Evolutionary conservation across 2,797 vertebrate species (phyloP).

Genomic region (Zenarchopterus dispar): DNA sequence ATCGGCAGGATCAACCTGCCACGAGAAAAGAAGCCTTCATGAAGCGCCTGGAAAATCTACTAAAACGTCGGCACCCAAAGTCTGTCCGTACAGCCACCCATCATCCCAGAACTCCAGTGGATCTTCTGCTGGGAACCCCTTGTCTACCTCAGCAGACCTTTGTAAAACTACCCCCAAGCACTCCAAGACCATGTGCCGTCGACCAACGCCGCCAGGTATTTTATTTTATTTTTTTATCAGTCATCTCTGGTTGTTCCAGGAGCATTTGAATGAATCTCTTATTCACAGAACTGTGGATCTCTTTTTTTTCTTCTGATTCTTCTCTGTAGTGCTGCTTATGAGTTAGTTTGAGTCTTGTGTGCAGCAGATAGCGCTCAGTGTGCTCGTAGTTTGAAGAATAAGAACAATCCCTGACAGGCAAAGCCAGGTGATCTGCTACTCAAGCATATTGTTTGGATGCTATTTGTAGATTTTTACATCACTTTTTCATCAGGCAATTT

Average conservation of each 20-base stretch:
- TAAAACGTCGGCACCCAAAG: slow-evolving; percentile 84
- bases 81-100: slow-evolving; percentile 90
- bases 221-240: background rate
- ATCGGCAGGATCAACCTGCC: slow-evolving; percentile 74
- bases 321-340: too few species aligned
- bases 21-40: slow-evolving; percentile 83
- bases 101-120: slow-evolving; percentile 82
- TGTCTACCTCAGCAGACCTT: slow-evolving; percentile 92
- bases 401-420: too few species aligned
- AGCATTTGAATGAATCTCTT: background rate
- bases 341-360: too few species aligned
- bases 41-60: slow-evolving; percentile 85
- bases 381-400: too few species aligned
- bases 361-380: too few species aligned
- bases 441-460: too few species aligned
- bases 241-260: background rate
- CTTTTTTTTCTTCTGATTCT: too few species aligned
- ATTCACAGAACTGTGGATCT: too few species aligned
- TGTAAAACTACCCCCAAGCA: slow-evolving; percentile 95
- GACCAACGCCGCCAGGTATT: slow-evolving; percentile 90
- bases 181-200: slow-evolving; percentile 94
- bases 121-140: slow-evolving; percentile 79
- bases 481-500: too few species aligned
- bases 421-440: too few species aligned
- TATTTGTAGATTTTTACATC: too few species aligned